These are phyloP conservation scores for Nilaparvata lugens DNA, from an alignment of 1,140 invertebrate genomes.

Conservation along the genomic window DNA sequence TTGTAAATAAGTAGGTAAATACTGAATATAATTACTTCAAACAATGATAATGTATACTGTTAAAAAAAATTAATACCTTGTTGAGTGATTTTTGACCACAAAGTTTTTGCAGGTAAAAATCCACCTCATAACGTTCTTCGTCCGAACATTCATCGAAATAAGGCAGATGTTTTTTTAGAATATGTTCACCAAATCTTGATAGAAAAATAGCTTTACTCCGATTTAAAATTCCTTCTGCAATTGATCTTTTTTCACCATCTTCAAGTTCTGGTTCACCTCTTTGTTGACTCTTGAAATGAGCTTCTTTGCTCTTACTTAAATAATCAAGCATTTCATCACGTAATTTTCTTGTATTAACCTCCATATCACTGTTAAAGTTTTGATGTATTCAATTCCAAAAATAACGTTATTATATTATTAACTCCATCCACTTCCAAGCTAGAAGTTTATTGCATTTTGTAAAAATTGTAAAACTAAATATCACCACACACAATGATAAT, in stretches of 20 bases:
- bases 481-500: too few species aligned
- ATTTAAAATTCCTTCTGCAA: slow-evolving; percentile 53
- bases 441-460: too few species aligned
- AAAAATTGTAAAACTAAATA: too few species aligned
- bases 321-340: slow-evolving; percentile 18
- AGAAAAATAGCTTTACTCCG: slow-evolving; percentile 60
- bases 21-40: slow-evolving; percentile 7
- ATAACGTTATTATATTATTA: too few species aligned
- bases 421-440: too few species aligned
- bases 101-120: slow-evolving; percentile 42
- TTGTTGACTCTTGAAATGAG: slow-evolving; percentile 52
- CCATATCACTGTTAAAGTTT: too few species aligned
- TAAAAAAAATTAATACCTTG: slow-evolving; percentile 13
- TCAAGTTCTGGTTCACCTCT: slow-evolving; percentile 61
- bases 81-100: slow-evolving; percentile 8
- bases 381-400: too few species aligned
- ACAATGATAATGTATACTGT: too few species aligned
- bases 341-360: neutral
- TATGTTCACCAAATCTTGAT: slow-evolving; percentile 60
- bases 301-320: slow-evolving; percentile 16
- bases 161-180: slow-evolving; percentile 53
- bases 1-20: too few species aligned
- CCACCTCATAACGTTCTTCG: slow-evolving; percentile 45
- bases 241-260: slow-evolving; percentile 53
- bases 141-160: slow-evolving; percentile 46